Percentiles rank a stretch among this genome's conserved stretches.
Conservation (phyloP, 2,113 vertebrate genomes). For the chimpanzee (Pan troglodytes) region NHGRI_mPanTro3-v2.1_pri NC_072403.2:155509501-155510000, state of each 20-base stretch:
- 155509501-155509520: background rate
- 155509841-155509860: no score
- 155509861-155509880: background rate
- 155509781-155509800: background rate
- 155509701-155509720: background rate
- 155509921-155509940: background rate
- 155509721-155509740: background rate
- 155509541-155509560: background rate
- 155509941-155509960: background rate
- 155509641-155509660: background rate
- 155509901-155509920: background rate
- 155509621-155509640: background rate
- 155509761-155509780: background rate
- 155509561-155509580: background rate
- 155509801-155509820: background rate
- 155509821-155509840: rapidly evolving
- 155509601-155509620: background rate
- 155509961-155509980: background rate
- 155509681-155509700: background rate
- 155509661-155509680: no score
- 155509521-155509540: background rate
- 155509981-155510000: background rate
- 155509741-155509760: background rate
- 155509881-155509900: background rate
- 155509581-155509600: background rate